A percentile compares a stretch with the other conserved stretches of the same genome.
Evolutionary conservation across 2,888 invertebrate species (phyloP).

Genomic region (Selenia dentaria): DNA sequence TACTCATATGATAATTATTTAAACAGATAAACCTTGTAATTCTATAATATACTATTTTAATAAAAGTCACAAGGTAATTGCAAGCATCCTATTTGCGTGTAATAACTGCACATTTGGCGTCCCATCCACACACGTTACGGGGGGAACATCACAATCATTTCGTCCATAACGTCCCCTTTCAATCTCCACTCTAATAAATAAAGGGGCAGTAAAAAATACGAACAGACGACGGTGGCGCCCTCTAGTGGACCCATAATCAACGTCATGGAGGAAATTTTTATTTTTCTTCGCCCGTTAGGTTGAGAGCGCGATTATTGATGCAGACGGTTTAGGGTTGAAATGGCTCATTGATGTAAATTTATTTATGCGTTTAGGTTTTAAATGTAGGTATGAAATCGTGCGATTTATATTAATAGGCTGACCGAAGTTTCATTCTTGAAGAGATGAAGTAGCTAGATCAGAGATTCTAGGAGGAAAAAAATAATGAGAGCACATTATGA

Average conservation of each 20-base stretch:
- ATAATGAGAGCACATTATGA: too few relatives aligned
- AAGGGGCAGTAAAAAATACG: slow-evolving; percentile 77
- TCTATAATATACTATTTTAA: too few relatives aligned
- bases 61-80: slow-evolving; percentile 1
- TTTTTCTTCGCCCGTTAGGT: slow-evolving; percentile 36
- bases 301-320: slow-evolving; percentile 20
- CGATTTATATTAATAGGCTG: too few relatives aligned
- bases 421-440: too few relatives aligned
- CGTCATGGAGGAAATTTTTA: slow-evolving; percentile 58
- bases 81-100: slow-evolving; percentile 27
- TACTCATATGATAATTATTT: too few relatives aligned
- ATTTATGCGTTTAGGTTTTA: slow-evolving; percentile 4
- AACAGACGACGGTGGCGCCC: slow-evolving; percentile 58
- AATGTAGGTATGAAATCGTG: neutral
- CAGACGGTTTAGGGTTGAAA: slow-evolving; percentile 23
- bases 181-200: slow-evolving; percentile 82
- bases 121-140: slow-evolving; percentile 27
- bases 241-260: slow-evolving; percentile 52
- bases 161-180: slow-evolving; percentile 72
- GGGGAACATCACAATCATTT: slow-evolving; percentile 68
- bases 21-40: too few relatives aligned
- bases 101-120: slow-evolving; percentile 30
- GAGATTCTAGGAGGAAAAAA: too few relatives aligned
- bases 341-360: slow-evolving; percentile 13
- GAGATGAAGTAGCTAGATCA: too few relatives aligned